These are phyloP conservation scores for Buathra laborator DNA, from an alignment of 2,888 invertebrate species.

Conservation along the genomic window DNA sequence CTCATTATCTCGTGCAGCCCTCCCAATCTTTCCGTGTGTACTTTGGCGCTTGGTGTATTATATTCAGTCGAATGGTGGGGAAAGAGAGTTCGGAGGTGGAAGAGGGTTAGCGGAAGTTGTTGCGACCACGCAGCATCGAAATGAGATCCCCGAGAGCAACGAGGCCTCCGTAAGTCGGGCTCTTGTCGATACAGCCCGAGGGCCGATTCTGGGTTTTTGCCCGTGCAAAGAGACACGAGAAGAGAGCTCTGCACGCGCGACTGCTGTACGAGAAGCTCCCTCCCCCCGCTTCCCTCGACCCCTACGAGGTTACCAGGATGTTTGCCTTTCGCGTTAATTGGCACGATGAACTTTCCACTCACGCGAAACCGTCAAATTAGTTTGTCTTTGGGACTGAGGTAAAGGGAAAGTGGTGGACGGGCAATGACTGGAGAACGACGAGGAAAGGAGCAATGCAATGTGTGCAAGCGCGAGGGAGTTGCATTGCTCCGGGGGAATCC, in stretches of 20 bases:
- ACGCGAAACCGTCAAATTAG: conserved; percentile 72
- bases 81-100: background rate
- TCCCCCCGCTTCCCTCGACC: conserved; percentile 23
- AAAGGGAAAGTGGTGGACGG: conserved; percentile 61
- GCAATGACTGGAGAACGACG: conserved; percentile 46
- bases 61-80: conserved; percentile 22
- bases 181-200: conserved; percentile 45
- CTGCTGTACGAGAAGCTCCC: conserved; percentile 1
- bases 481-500: conserved; percentile 24
- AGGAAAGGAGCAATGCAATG: conserved; percentile 29
- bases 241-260: conserved; percentile 41
- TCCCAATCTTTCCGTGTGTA: conserved; percentile 10
- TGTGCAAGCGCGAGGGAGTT: conserved; percentile 18
- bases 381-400: conserved; percentile 67
- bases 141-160: conserved; percentile 45
- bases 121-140: conserved; percentile 53
- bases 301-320: conserved; percentile 64
- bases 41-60: conserved; percentile 22
- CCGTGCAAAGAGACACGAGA: conserved; percentile 45
- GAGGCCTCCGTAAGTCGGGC: conserved; percentile 22
- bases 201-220: conserved; percentile 44
- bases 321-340: conserved; percentile 72
- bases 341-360: conserved; percentile 71
- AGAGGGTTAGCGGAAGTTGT: conserved; percentile 61
- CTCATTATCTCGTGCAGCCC: conserved; percentile 46